Evolutionary conservation across 2,113 vertebrate genomes (phyloP).

Genomic region (Xenopus borealis): DNA sequence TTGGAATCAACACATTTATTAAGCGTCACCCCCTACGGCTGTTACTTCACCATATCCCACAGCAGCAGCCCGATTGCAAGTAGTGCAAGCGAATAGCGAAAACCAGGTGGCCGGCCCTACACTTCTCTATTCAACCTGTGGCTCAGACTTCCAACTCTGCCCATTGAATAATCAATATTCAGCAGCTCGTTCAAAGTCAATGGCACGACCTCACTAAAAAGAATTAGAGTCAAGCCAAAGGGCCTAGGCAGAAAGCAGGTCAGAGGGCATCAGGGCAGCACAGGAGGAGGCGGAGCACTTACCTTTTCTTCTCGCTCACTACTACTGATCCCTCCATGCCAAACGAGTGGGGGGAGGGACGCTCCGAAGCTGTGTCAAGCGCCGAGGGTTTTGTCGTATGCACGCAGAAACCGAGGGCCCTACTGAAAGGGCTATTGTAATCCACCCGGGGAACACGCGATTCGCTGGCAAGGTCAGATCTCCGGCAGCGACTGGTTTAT

Average conservation of each 20-base stretch:
- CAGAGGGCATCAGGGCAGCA: not conserved
- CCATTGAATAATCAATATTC: not conserved
- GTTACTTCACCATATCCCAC: too few species aligned
- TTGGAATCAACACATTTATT: too few species aligned
- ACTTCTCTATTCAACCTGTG: too few species aligned
- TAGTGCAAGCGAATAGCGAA: too few species aligned
- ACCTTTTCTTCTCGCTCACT: conserved; percentile 32
- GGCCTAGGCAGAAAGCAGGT: not conserved
- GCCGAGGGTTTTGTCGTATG: not conserved
- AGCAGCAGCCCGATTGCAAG: too few species aligned
- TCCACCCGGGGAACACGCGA: conserved; percentile 10
- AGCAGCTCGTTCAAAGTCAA: too few species aligned
- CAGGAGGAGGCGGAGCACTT: not conserved
- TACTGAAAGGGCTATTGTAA: not conserved
- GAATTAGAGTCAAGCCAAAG: not conserved
- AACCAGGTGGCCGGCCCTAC: too few species aligned
- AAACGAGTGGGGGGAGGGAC: conserved; percentile 6
- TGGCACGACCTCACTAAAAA: too few species aligned
- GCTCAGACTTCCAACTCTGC: too few species aligned
- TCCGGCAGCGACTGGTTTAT: too few species aligned
- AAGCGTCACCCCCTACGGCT: too few species aligned
- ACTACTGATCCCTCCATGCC: conserved; percentile 27
- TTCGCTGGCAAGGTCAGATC: too few species aligned
- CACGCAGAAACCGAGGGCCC: conserved; percentile 18
- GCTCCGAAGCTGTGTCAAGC: conserved; percentile 10